These are phyloP conservation scores for Microdon myrmicae DNA, from an alignment of 2,888 invertebrate genomes.

Conservation along the genomic window DNA sequence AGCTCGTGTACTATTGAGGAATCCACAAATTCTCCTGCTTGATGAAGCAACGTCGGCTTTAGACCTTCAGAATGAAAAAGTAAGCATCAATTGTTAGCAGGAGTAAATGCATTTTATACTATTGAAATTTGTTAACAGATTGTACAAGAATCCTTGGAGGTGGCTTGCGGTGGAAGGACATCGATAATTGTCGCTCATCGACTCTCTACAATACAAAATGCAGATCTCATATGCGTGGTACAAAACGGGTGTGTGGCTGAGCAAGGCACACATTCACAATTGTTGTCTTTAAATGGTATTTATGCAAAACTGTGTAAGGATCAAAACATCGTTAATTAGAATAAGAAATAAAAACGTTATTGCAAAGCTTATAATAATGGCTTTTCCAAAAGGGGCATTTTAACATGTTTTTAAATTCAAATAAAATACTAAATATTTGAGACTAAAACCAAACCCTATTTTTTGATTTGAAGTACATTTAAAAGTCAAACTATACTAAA, in stretches of 20 bases:
- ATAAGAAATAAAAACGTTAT: too few relatives aligned
- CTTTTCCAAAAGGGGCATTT: too few relatives aligned
- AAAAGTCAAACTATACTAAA: too few relatives aligned
- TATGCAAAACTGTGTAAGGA: slow-evolving; percentile 75
- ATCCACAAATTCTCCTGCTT: slow-evolving; percentile 77
- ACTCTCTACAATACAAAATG: slow-evolving; percentile 82
- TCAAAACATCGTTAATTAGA: too few relatives aligned
- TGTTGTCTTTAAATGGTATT: slow-evolving; percentile 73
- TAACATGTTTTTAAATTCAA: too few relatives aligned
- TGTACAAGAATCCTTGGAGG: slow-evolving; percentile 85
- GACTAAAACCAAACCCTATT: too few relatives aligned
- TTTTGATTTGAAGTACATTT: too few relatives aligned
- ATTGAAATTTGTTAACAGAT: too few relatives aligned
- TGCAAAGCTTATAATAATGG: too few relatives aligned
- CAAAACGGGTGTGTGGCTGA: slow-evolving; percentile 80
- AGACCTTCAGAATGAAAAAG: slow-evolving; percentile 79
- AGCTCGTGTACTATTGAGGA: slow-evolving; percentile 78
- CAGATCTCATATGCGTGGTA: slow-evolving; percentile 85
- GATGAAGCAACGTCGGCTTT: slow-evolving; percentile 85
- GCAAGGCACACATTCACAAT: slow-evolving; percentile 78
- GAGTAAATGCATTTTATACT: too few relatives aligned
- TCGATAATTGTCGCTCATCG: slow-evolving; percentile 88
- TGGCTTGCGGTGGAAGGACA: slow-evolving; percentile 81
- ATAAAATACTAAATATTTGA: too few relatives aligned
- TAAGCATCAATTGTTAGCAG: too few relatives aligned